Evolutionary conservation across 2,797 vertebrate genomes (phyloP).

Genomic region (Odontamblyopus rebecca): DNA sequence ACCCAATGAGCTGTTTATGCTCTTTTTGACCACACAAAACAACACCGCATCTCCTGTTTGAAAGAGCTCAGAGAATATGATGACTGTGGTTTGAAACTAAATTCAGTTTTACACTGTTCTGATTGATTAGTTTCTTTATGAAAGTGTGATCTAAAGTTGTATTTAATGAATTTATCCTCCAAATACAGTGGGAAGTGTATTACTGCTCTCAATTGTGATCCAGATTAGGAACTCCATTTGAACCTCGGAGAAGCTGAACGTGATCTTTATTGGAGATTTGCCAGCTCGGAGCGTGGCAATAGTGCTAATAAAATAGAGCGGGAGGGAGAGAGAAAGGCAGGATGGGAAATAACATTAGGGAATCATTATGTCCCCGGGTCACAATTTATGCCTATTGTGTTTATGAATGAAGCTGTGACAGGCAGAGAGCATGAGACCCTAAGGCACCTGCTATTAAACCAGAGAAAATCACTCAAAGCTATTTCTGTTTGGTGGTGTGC

Average conservation of each 20-base stretch:
- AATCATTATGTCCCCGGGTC: constrained; percentile 55
- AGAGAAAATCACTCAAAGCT: constrained; percentile 2
- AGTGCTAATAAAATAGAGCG: constrained; percentile 2
- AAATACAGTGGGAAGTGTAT: not conserved
- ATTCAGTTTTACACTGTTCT: too few species aligned
- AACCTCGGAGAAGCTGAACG: not conserved
- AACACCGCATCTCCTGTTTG: too few species aligned
- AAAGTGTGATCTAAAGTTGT: too few species aligned
- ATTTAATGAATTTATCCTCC: not conserved
- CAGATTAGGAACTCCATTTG: not conserved
- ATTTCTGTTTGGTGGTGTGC: not conserved
- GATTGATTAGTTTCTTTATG: too few species aligned
- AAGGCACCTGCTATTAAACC: constrained; percentile 39
- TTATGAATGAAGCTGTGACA: constrained; percentile 63
- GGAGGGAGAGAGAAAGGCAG: constrained; percentile 15
- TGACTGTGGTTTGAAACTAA: too few species aligned
- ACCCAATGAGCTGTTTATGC: too few species aligned
- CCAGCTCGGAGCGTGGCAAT: not conserved
- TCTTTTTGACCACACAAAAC: too few species aligned
- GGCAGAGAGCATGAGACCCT: constrained; percentile 46
- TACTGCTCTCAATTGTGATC: not conserved
- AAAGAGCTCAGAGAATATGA: too few species aligned
- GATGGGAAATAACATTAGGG: constrained; percentile 19
- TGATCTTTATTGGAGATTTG: constrained; percentile 1
- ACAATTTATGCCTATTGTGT: constrained; percentile 60